A percentile compares a stretch with the other conserved stretches of the same genome.
Conservation (phyloP, 2,888 invertebrate species). For the Aspidiotus rigidus region DNA sequence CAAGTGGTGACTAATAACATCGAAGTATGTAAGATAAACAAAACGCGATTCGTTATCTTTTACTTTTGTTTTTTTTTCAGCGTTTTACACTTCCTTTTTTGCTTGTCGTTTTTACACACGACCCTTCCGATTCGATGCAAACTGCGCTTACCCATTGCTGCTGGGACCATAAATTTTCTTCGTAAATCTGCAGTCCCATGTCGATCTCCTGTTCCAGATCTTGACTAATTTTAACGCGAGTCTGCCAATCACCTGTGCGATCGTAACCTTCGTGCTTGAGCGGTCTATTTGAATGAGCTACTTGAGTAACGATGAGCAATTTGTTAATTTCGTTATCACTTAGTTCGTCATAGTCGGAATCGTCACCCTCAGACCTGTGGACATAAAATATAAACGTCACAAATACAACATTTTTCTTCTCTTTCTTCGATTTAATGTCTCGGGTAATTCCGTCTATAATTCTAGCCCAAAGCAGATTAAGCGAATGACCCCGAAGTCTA, state of each 20-base stretch:
- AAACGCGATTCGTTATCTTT: too few relatives aligned
- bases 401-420: neutral
- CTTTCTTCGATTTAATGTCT: too few relatives aligned
- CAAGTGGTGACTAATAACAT: too few relatives aligned
- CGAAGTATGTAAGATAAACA: too few relatives aligned
- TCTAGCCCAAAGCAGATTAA: too few relatives aligned
- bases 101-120: too few relatives aligned
- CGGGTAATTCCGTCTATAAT: too few relatives aligned
- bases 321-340: slow-evolving; percentile 88
- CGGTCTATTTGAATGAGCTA: slow-evolving; percentile 44
- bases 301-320: slow-evolving; percentile 87
- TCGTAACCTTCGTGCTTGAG: slow-evolving; percentile 84
- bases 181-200: slow-evolving; percentile 91
- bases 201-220: slow-evolving; percentile 92
- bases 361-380: slow-evolving; percentile 58
- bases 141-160: slow-evolving; percentile 47
- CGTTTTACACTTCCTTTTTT: too few relatives aligned
- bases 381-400: neutral
- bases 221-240: slow-evolving; percentile 87
- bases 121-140: neutral
- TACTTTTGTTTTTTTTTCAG: too few relatives aligned
- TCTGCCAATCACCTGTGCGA: slow-evolving; percentile 79
- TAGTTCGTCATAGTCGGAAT: slow-evolving; percentile 76
- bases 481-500: too few relatives aligned
- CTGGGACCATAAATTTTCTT: slow-evolving; percentile 82